A percentile compares a stretch with the other conserved stretches of the same genome.
phyloP scores from a whole-genome alignment of 2,113 vertebrate species.

The Sceloporus undulatus region DNA sequence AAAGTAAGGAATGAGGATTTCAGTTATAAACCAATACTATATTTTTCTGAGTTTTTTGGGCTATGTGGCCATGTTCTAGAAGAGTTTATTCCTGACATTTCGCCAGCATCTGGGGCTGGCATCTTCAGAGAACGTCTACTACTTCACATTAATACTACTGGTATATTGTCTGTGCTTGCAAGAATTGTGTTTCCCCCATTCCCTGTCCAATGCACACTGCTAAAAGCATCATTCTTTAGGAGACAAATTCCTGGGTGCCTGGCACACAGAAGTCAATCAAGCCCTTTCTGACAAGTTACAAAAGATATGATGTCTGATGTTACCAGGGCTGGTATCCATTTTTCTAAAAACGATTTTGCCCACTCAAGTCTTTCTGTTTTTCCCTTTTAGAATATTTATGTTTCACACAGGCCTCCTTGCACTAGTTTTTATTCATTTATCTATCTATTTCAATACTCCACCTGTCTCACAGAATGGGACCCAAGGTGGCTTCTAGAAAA shows the following conservation, averaged over 20 bases:
- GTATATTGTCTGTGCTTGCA: conserved; percentile 49
- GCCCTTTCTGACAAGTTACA: conserved; percentile 51
- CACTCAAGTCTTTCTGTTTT: not conserved
- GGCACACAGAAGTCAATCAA: conserved; percentile 59
- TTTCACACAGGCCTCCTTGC: not conserved
- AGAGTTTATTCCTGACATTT: too few species aligned
- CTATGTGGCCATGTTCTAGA: too few species aligned
- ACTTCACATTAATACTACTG: not conserved
- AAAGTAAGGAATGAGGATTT: conserved; percentile 32
- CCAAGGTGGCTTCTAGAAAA: too few species aligned
- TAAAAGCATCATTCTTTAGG: conserved; percentile 57
- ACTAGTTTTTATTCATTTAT: too few species aligned
- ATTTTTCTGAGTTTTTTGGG: too few species aligned
- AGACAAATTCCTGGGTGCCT: conserved; percentile 55
- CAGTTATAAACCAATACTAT: conserved; percentile 50
- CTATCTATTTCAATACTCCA: too few species aligned
- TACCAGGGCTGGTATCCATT: conserved; percentile 34
- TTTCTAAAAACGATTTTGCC: conserved; percentile 11
- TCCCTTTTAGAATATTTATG: conserved; percentile 5
- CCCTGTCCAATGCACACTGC: conserved; percentile 5
- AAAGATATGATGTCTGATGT: conserved; percentile 61
- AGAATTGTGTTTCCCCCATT: conserved; percentile 24
- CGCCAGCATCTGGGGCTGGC: too few species aligned
- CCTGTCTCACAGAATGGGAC: too few species aligned
- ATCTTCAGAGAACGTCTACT: too few species aligned